These are phyloP conservation scores for Poeciliopsis presidionis DNA, from an alignment of 2,797 vertebrate genomes.

Conservation along the genomic window DNA sequence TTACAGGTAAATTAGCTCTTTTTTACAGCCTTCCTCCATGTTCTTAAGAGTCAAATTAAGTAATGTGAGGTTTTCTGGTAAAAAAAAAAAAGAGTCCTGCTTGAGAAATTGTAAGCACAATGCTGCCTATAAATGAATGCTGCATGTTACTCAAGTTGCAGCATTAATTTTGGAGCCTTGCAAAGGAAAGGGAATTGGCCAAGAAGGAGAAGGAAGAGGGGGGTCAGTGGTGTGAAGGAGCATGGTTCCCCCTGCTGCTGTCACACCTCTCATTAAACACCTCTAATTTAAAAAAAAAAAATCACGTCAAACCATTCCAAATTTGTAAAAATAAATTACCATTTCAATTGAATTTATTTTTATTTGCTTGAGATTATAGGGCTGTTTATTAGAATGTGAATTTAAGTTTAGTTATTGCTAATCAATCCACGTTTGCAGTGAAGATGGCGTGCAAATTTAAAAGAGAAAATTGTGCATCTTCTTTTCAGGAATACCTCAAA, in stretches of 20 bases:
- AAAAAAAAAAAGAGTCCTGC: slow-evolving; percentile 30
- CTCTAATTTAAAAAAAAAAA: slow-evolving; percentile 40
- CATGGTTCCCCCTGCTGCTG: slow-evolving; percentile 44
- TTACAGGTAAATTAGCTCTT: background rate
- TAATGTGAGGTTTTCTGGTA: slow-evolving; percentile 41
- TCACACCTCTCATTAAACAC: slow-evolving; percentile 24
- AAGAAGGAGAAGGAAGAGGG: slow-evolving; percentile 11
- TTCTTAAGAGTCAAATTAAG: slow-evolving; percentile 36
- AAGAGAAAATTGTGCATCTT: background rate
- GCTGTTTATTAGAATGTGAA: background rate
- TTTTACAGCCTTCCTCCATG: background rate
- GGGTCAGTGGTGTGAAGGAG: slow-evolving; percentile 9
- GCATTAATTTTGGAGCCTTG: slow-evolving; percentile 82
- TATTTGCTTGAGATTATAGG: slow-evolving; percentile 16
- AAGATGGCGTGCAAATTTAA: background rate
- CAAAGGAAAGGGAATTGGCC: slow-evolving; percentile 70
- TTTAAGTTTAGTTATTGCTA: slow-evolving; percentile 7
- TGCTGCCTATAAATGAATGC: slow-evolving; percentile 74
- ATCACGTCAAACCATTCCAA: slow-evolving; percentile 11
- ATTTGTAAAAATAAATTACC: background rate
- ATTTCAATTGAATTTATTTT: slow-evolving; percentile 12
- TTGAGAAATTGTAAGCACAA: slow-evolving; percentile 73
- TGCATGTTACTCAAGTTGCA: slow-evolving; percentile 72
- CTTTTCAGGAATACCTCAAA: background rate
- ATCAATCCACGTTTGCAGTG: slow-evolving; percentile 20